Conservation (phyloP, 2,113 vertebrate species). For the Laticauda laticaudata region DNA sequence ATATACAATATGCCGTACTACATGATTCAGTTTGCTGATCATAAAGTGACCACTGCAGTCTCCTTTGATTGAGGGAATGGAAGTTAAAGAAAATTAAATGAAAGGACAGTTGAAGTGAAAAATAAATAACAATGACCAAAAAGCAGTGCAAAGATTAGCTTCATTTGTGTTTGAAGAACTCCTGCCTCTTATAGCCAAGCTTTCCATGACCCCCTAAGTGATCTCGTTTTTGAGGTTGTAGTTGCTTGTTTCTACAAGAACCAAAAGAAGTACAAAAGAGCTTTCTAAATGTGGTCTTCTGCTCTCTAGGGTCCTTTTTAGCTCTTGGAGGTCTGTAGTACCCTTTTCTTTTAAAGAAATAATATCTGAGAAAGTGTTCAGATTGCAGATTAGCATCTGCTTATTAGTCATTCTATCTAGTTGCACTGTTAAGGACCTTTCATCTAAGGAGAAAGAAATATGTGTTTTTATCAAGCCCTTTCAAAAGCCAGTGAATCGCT, state of each 20-base stretch:
- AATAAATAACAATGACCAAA: constrained; percentile 41
- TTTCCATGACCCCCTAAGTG: constrained; percentile 61
- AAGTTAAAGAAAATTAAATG: constrained; percentile 26
- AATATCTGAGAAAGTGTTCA: constrained; percentile 18
- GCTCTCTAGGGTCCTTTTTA: constrained; percentile 14
- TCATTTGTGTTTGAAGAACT: constrained; percentile 62
- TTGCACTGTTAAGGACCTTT: neutral
- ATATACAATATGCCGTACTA: neutral
- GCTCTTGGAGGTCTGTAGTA: constrained; percentile 13
- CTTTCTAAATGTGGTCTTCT: constrained; percentile 2
- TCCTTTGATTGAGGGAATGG: constrained; percentile 18
- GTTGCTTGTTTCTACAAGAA: constrained; percentile 69
- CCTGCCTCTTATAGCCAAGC: constrained; percentile 62
- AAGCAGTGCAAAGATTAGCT: constrained; percentile 36
- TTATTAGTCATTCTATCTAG: neutral
- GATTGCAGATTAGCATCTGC: constrained; percentile 2
- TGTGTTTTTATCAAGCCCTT: constrained; percentile 27
- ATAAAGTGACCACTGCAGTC: constrained; percentile 26
- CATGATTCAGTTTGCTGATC: constrained; percentile 13
- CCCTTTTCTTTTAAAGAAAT: constrained; percentile 23
- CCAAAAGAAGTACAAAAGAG: constrained; percentile 50
- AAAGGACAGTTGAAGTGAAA: constrained; percentile 32
- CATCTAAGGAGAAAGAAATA: constrained; percentile 8
- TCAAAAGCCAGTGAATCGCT: constrained; percentile 21
- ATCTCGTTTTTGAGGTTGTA: constrained; percentile 55